phyloP scores from a whole-genome alignment of 2,113 vertebrate genomes.

The Bos indicus region DNA sequence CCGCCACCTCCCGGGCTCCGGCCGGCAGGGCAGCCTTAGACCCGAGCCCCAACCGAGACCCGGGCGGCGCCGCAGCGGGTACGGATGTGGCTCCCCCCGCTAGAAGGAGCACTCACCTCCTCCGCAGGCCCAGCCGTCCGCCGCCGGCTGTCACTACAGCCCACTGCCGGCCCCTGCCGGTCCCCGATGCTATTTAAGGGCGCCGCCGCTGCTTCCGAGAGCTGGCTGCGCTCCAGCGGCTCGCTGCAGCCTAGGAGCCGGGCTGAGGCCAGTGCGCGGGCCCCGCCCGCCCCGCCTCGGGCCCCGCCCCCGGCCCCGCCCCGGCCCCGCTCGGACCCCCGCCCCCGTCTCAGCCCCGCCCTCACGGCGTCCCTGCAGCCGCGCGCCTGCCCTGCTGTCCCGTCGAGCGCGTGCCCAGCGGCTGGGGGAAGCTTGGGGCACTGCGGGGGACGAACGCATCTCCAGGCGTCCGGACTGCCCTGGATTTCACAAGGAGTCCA shows the following conservation, averaged over 20 bases:
- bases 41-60: background rate
- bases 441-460: accelerated
- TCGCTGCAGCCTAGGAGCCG: background rate
- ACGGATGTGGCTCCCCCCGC: background rate
- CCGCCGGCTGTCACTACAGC: slow-evolving; percentile 47
- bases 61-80: background rate
- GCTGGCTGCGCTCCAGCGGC: slow-evolving; percentile 33
- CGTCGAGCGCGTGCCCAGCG: accelerated
- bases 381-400: accelerated
- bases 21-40: background rate
- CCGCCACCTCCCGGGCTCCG: background rate
- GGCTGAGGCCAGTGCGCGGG: background rate
- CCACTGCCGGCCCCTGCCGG: background rate
- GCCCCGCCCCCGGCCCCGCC: slow-evolving; percentile 10
- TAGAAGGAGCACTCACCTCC: slow-evolving; percentile 60
- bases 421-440: accelerated
- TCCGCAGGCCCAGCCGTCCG: background rate
- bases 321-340: background rate
- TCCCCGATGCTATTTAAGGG: slow-evolving; percentile 67
- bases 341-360: background rate
- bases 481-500: background rate
- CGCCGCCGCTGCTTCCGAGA: background rate
- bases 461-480: background rate
- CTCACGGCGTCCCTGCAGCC: background rate
- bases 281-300: background rate